Evolutionary conservation across 2,888 invertebrate genomes (phyloP).

Genomic region (Acanthococcus lagerstroemiae): DNA sequence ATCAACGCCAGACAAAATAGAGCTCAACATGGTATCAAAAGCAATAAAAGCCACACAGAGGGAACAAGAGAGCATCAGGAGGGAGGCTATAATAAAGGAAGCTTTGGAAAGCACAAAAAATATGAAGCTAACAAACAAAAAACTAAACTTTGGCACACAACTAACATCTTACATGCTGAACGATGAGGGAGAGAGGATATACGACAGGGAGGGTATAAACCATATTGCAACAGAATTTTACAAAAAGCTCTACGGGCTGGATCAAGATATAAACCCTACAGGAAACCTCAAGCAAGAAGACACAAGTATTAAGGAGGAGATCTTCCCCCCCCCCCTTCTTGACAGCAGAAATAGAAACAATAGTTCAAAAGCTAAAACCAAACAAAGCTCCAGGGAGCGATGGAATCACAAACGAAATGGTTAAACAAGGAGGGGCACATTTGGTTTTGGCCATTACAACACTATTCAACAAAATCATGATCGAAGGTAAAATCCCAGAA

Average conservation of each 20-base stretch:
- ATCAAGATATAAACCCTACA: background rate
- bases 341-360: background rate
- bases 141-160: background rate
- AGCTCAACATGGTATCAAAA: background rate
- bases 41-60: background rate
- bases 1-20: background rate
- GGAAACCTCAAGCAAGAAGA: too few species aligned
- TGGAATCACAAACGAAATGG: background rate
- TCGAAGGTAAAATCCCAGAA: background rate
- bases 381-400: background rate
- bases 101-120: background rate
- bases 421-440: background rate
- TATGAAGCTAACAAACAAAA: background rate
- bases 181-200: background rate
- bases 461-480: background rate
- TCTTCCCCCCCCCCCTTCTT: background rate
- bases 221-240: background rate
- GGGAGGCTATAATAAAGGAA: background rate
- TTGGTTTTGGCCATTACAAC: too few species aligned
- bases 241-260: background rate
- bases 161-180: background rate
- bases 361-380: background rate
- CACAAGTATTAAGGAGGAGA: background rate
- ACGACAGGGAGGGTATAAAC: background rate
- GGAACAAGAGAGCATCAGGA: background rate